Evolutionary conservation across 2,888 invertebrate genomes (phyloP).

Genomic region (Lepeophtheirus nordmannii): DNA sequence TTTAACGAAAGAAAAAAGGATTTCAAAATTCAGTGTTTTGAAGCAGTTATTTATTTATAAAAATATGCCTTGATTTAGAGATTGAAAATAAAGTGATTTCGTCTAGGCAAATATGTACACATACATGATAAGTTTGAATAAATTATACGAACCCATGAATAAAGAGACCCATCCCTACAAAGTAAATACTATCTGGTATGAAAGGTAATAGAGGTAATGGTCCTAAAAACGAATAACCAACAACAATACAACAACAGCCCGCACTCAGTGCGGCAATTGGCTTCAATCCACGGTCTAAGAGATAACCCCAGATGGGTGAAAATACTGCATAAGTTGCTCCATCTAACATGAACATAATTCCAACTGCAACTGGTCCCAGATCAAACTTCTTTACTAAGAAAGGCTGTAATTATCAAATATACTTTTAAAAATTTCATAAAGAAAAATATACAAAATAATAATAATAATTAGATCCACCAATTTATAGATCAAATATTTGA

Average conservation of each 20-base stretch:
- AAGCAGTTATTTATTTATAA: not conserved
- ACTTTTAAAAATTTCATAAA: not conserved
- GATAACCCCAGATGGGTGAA: slow-evolving; percentile 62
- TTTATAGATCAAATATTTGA: no score
- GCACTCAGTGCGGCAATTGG: slow-evolving; percentile 52
- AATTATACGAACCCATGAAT: slow-evolving; percentile 9
- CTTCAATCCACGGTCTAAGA: slow-evolving; percentile 52
- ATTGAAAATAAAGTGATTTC: not conserved
- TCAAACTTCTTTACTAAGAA: slow-evolving; percentile 14
- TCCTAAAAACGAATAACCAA: slow-evolving; percentile 57
- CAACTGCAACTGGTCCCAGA: not conserved
- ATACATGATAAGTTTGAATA: no score
- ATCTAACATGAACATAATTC: slow-evolving; percentile 57
- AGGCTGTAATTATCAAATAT: slow-evolving; percentile 4
- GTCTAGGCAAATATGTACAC: not conserved
- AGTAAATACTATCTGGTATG: slow-evolving; percentile 7
- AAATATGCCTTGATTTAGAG: not conserved
- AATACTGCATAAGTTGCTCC: slow-evolving; percentile 62
- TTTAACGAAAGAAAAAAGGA: not conserved
- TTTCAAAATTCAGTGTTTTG: not conserved
- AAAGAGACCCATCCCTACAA: not conserved
- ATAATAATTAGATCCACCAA: no score
- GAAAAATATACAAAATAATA: no score
- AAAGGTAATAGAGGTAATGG: slow-evolving; percentile 58
- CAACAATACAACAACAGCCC: slow-evolving; percentile 49